phyloP scores from a whole-genome alignment of 2,888 invertebrate genomes.

The Thereva unica region DNA sequence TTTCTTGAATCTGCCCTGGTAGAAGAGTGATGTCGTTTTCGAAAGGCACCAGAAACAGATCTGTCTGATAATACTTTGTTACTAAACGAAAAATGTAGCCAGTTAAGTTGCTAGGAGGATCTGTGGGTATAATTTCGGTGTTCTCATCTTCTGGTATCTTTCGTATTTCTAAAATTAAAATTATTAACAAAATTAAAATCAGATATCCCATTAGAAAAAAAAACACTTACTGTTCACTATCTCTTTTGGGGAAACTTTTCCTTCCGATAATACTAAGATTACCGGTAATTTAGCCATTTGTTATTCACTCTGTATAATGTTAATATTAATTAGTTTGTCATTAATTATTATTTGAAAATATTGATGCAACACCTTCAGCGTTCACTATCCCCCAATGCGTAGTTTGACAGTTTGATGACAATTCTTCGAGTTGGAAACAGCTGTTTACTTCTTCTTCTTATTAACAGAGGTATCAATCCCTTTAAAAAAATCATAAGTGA shows the following conservation, averaged over 20 bases:
- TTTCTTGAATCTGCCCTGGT: constrained; percentile 44
- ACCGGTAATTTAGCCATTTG: constrained; percentile 21
- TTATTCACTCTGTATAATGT: background rate
- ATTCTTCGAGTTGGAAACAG: no score
- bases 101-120: constrained; percentile 38
- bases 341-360: no score
- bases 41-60: constrained; percentile 45
- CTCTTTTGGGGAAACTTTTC: constrained; percentile 14
- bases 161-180: constrained; percentile 9
- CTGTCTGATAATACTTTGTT: constrained; percentile 48
- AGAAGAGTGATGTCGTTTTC: constrained; percentile 41
- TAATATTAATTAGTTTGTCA: no score
- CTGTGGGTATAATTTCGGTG: constrained; percentile 1
- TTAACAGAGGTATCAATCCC: no score
- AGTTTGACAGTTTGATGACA: no score
- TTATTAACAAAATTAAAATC: background rate
- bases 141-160: constrained; percentile 14
- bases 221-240: constrained; percentile 30
- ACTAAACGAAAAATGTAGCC: constrained; percentile 45
- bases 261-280: constrained; percentile 26
- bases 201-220: background rate
- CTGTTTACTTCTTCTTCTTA: no score
- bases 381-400: no score
- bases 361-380: no score
- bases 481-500: no score